Evolutionary conservation across 2,113 vertebrate genomes (phyloP).

Genomic region (Phalacrocorax aristotelis): DNA sequence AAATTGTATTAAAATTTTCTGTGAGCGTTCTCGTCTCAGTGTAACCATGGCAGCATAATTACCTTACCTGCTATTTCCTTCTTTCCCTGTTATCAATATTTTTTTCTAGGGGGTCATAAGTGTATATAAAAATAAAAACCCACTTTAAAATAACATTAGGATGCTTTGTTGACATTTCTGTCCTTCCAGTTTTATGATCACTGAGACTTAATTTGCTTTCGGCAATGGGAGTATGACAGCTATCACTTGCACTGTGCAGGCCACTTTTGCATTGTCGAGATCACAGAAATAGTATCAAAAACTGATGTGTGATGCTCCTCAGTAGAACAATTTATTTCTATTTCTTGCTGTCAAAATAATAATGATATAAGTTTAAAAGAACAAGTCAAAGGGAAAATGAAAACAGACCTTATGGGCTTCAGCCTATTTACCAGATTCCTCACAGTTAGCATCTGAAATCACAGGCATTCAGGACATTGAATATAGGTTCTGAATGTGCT

Average conservation of each 20-base stretch:
- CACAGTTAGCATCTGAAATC: not conserved
- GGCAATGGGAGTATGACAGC: not conserved
- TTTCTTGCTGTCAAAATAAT: not conserved
- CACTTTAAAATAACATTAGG: not conserved
- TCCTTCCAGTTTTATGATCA: not conserved
- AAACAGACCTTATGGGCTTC: not conserved
- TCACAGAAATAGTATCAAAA: not conserved
- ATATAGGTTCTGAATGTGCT: not conserved
- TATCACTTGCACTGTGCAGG: not conserved
- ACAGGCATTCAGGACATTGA: not conserved
- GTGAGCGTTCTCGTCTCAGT: not conserved
- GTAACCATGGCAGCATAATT: slow-evolving; percentile 53
- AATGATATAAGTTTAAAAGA: slow-evolving; percentile 13
- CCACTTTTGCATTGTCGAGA: not conserved
- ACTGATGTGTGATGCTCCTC: not conserved
- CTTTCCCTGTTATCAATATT: not conserved
- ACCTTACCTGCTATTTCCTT: not conserved
- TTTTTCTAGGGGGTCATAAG: not conserved
- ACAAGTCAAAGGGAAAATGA: not conserved
- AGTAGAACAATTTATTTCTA: not conserved
- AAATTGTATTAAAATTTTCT: not conserved
- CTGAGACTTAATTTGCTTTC: not conserved
- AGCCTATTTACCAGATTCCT: not conserved
- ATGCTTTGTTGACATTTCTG: not conserved
- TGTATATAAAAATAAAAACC: not conserved